phyloP scores from a whole-genome alignment of 1,140 invertebrate species.

The Megathymus violae region DNA sequence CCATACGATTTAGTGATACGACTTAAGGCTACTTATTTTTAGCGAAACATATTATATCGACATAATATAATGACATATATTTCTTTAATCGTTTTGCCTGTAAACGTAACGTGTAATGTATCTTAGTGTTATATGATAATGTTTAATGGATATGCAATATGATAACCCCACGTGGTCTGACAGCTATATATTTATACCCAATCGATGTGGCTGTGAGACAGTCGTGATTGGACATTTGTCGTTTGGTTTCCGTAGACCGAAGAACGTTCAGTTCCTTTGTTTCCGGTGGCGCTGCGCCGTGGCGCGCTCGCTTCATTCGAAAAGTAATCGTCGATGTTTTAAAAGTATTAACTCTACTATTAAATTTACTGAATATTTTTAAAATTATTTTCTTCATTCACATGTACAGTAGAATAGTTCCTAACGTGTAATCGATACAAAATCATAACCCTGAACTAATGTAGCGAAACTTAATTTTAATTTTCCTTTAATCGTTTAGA shows the following conservation, averaged over 20 bases:
- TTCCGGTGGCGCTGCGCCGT: no score
- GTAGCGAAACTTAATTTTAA: conserved; percentile 67
- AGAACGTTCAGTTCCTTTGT: no score
- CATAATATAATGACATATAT: conserved; percentile 62
- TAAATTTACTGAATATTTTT: conserved; percentile 48
- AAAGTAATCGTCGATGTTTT: conserved; percentile 43
- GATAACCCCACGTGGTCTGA: conserved; percentile 53
- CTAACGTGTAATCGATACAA: conserved; percentile 81
- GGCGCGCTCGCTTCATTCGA: conserved; percentile 38
- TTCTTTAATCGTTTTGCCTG: conserved; percentile 72
- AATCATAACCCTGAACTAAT: conserved; percentile 77
- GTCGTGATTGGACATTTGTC: conserved; percentile 50
- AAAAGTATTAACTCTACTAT: conserved; percentile 77
- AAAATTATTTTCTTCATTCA: conserved; percentile 66
- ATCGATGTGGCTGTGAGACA: conserved; percentile 63
- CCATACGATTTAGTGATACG: conserved; percentile 81
- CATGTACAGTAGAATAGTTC: conserved; percentile 83
- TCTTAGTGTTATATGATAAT: conserved; percentile 47
- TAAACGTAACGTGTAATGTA: conserved; percentile 67
- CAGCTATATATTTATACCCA: conserved; percentile 45
- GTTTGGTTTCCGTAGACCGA: no score
- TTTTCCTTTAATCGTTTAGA: conserved; percentile 60
- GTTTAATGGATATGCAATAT: conserved; percentile 41
- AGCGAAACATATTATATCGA: conserved; percentile 57
- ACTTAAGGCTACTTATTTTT: conserved; percentile 76